Evolutionary conservation across 1,140 invertebrate genomes (phyloP).

Genomic region (Mylabris phalerata): DNA sequence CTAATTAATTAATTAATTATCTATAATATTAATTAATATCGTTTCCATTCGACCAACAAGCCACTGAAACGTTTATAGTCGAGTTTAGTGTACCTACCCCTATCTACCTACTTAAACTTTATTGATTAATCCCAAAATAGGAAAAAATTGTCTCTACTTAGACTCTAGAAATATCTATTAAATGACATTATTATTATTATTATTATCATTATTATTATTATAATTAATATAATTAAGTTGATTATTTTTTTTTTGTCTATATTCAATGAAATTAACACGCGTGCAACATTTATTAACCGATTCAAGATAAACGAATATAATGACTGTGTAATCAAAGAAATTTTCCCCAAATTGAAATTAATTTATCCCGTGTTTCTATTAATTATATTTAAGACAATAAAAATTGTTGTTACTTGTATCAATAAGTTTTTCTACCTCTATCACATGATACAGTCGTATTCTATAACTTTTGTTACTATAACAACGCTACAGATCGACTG

Average conservation of each 20-base stretch:
- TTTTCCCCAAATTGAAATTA: no score
- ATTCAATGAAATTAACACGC: no score
- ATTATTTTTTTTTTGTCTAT: background rate
- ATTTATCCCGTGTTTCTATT: background rate
- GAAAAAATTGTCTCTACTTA: background rate
- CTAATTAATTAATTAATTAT: slow-evolving; percentile 3
- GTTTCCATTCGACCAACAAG: no score
- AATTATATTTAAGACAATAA: slow-evolving; percentile 16
- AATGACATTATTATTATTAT: slow-evolving; percentile 17
- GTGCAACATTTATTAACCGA: no score
- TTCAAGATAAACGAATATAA: background rate
- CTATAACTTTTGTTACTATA: no score
- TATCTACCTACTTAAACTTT: background rate
- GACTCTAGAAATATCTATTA: background rate
- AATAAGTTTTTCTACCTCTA: background rate
- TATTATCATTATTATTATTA: no score
- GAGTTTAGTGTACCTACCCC: slow-evolving; percentile 26
- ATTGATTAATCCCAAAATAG: slow-evolving; percentile 1
- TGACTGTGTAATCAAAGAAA: no score
- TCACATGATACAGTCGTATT: background rate
- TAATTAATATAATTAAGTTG: background rate
- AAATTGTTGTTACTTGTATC: slow-evolving; percentile 10
- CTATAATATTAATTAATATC: background rate
- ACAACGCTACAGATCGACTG: no score
- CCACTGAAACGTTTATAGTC: slow-evolving; percentile 12